Evolutionary conservation across 2,113 vertebrate species (phyloP), one percentile per base, ranked within the genome.

Genomic region (Loxodonta africana): DNA sequence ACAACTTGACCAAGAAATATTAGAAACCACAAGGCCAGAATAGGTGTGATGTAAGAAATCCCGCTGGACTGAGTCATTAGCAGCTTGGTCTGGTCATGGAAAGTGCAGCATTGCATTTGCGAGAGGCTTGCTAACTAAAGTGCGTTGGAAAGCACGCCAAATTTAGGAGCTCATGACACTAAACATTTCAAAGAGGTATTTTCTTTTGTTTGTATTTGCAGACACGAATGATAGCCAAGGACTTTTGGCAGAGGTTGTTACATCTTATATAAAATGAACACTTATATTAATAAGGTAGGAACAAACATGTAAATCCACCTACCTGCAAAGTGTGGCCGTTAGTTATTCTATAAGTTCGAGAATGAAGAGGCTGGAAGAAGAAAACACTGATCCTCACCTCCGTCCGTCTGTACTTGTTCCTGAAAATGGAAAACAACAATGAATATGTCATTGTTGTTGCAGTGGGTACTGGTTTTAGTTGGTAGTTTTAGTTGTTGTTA

Each of bases 31-130:
- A 67, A 48, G 46, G n/a, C 8, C 71, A 25, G 46, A 25, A 20
- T 3, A 8, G 21, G 15, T 0, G 0, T 62, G 26, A n/a, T 12
- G n/a, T 44, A 11, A 25, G 23, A 53, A 46, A 46, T 5, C 23
- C n/a, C n/a, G 2, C 17, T n/a, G 33, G 20, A 25, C 26, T 17
- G 0, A 44, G 51, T 37, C 28, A 1, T 44, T 10, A 28, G 26
- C 4, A 8, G 5, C 0, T 11, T 10, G 20, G 3, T 4, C 11
- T 3, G 2, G 28, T 21, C 14, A 2, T 7, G 0, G 2, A 8
- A 2, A 9, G 23, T 51, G 33, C 20, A 30, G 1, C 2, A 14
- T 2, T 25, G 12, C 33, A 3, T 0, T 63, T 30, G 12, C 44
- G 0, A 91, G 33, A 63, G 8, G 17, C 10, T 20, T 20, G 0